These are phyloP conservation scores for Nemapogon koenigi DNA, from an alignment of 2,888 invertebrate species.

Conservation along the genomic window DNA sequence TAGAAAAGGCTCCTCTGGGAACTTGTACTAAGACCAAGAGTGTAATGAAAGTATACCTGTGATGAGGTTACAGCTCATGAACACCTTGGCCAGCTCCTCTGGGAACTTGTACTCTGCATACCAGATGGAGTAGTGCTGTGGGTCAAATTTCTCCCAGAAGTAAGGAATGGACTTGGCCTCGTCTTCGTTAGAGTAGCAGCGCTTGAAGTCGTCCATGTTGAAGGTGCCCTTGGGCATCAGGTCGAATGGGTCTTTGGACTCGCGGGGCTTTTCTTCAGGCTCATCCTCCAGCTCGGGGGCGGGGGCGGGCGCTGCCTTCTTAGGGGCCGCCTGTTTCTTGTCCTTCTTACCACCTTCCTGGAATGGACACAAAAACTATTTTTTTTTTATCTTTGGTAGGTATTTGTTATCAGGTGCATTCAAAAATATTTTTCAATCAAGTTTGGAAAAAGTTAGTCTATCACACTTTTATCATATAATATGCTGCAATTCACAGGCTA, in stretches of 20 bases:
- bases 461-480: too few relatives aligned
- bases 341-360: slow-evolving; percentile 6
- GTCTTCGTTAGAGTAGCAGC: slow-evolving; percentile 96
- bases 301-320: slow-evolving; percentile 58
- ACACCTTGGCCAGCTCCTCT: slow-evolving; percentile 87
- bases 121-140: slow-evolving; percentile 97
- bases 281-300: slow-evolving; percentile 74
- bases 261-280: slow-evolving; percentile 88
- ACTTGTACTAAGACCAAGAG: too few relatives aligned
- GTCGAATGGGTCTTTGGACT: slow-evolving; percentile 92
- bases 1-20: too few relatives aligned
- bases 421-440: too few relatives aligned
- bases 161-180: slow-evolving; percentile 93
- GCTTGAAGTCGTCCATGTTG: slow-evolving; percentile 96
- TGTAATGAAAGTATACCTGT: too few relatives aligned
- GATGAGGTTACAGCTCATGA: slow-evolving; percentile 99
- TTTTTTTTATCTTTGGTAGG: too few relatives aligned
- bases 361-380: neutral
- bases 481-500: too few relatives aligned
- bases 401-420: too few relatives aligned
- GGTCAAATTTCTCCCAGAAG: slow-evolving; percentile 98
- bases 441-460: too few relatives aligned
- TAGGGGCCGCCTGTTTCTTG: slow-evolving; percentile 37
- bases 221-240: slow-evolving; percentile 91
- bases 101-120: slow-evolving; percentile 96